Conservation (phyloP, 1,140 invertebrate genomes). For the Zaprionus davidi region DNA sequence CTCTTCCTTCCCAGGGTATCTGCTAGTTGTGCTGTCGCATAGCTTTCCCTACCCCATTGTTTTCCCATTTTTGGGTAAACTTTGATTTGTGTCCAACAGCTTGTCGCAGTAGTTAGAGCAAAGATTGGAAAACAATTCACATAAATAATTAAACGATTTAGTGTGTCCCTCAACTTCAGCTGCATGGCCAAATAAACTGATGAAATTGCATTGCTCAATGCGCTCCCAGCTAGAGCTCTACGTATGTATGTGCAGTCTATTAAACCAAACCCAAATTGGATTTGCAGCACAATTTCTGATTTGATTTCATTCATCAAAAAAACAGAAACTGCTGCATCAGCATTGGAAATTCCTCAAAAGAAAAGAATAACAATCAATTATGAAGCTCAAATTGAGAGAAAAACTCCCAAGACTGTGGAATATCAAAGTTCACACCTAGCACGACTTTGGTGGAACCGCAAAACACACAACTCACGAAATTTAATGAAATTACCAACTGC, state of each 20-base stretch:
- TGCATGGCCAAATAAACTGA: constrained; percentile 14
- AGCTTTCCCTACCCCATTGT: not conserved
- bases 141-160: constrained; percentile 46
- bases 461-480: constrained; percentile 66
- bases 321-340: constrained; percentile 41
- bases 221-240: not conserved
- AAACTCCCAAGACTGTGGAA: not conserved
- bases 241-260: not conserved
- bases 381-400: constrained; percentile 29
- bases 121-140: constrained; percentile 23
- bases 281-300: constrained; percentile 26
- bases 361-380: constrained; percentile 47
- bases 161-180: constrained; percentile 12
- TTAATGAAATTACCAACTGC: constrained; percentile 67
- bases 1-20: not conserved
- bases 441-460: not conserved
- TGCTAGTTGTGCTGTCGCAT: not conserved
- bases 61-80: constrained; percentile 5
- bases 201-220: constrained; percentile 24
- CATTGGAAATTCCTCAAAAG: constrained; percentile 11
- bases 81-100: constrained; percentile 24
- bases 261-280: constrained; percentile 11
- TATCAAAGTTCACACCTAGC: constrained; percentile 38
- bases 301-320: constrained; percentile 23
- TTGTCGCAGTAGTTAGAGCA: constrained; percentile 19